These are phyloP conservation scores for Andricus curvator DNA, from an alignment of 2,888 invertebrate genomes.

Conservation along the genomic window DNA sequence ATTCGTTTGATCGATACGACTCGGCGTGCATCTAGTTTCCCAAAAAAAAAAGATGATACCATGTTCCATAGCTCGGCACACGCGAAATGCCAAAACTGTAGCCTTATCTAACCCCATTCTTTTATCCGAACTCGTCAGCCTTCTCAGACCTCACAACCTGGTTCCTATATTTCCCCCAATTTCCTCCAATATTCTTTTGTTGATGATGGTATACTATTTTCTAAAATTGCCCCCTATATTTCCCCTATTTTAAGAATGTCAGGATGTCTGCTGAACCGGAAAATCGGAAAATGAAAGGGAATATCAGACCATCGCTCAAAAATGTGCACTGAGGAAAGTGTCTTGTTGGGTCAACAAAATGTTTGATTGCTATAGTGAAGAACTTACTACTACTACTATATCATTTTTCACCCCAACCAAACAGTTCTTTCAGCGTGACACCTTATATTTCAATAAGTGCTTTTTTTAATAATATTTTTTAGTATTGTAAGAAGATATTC, in stretches of 20 bases:
- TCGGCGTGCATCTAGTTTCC: conserved; percentile 21
- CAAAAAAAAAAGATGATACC: not conserved
- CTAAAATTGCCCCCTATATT: not conserved
- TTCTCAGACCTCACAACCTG: not conserved
- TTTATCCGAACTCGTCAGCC: not conserved
- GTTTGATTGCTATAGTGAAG: not conserved
- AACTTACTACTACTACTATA: no score
- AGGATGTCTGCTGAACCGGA: not conserved
- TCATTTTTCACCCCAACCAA: no score
- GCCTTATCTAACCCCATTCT: conserved; percentile 24
- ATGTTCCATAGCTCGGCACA: conserved; percentile 10
- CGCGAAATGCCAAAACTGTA: conserved; percentile 36
- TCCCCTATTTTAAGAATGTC: not conserved
- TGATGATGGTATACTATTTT: not conserved
- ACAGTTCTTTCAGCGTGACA: no score
- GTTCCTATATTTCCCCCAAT: not conserved
- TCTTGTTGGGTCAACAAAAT: not conserved
- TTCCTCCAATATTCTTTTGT: not conserved
- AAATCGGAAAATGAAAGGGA: not conserved
- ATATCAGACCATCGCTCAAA: not conserved
- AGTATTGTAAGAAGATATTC: no score
- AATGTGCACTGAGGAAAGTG: not conserved
- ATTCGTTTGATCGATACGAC: conserved; percentile 36
- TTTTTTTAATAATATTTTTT: no score
- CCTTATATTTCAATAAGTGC: no score